Conservation (phyloP, 1,140 invertebrate species). For the Euwallacea similis region DNA sequence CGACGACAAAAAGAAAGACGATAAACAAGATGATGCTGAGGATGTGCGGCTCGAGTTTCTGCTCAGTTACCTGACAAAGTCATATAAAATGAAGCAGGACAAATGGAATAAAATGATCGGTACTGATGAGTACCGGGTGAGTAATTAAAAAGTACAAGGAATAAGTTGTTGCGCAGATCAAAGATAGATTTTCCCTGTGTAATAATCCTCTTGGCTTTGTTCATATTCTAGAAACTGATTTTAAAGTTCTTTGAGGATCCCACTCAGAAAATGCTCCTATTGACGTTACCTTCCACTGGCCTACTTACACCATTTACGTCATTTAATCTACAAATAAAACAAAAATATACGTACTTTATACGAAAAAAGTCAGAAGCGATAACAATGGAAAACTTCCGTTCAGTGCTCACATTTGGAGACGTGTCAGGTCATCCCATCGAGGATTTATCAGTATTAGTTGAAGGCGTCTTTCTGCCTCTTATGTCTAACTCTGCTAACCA, state of each 20-base stretch:
- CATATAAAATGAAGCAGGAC: slow-evolving; percentile 71
- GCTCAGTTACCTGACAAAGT: slow-evolving; percentile 57
- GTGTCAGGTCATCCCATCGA: slow-evolving; percentile 76
- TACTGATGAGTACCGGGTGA: slow-evolving; percentile 65
- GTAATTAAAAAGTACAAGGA: neutral
- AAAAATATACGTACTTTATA: slow-evolving; percentile 71
- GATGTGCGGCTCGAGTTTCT: slow-evolving; percentile 53
- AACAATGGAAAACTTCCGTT: slow-evolving; percentile 61
- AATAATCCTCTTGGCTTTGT: neutral
- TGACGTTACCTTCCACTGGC: slow-evolving; percentile 58
- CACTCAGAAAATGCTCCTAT: slow-evolving; percentile 57
- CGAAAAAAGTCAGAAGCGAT: slow-evolving; percentile 60
- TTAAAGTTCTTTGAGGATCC: slow-evolving; percentile 66
- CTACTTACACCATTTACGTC: slow-evolving; percentile 52
- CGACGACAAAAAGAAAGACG: slow-evolving; percentile 42
- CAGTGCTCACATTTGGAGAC: slow-evolving; percentile 75
- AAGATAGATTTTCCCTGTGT: no score
- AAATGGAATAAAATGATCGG: slow-evolving; percentile 77
- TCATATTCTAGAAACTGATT: slow-evolving; percentile 58
- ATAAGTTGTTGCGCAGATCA: neutral
- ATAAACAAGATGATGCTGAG: slow-evolving; percentile 41
- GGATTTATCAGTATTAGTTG: slow-evolving; percentile 74
- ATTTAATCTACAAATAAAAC: slow-evolving; percentile 51
- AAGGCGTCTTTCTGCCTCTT: slow-evolving; percentile 75
- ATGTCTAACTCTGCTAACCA: slow-evolving; percentile 71